Percentiles rank a stretch among this genome's conserved stretches.
These are phyloP conservation scores for Cyprinus carpio DNA, from an alignment of 2,113 vertebrate genomes.

Conservation along the genomic window DNA sequence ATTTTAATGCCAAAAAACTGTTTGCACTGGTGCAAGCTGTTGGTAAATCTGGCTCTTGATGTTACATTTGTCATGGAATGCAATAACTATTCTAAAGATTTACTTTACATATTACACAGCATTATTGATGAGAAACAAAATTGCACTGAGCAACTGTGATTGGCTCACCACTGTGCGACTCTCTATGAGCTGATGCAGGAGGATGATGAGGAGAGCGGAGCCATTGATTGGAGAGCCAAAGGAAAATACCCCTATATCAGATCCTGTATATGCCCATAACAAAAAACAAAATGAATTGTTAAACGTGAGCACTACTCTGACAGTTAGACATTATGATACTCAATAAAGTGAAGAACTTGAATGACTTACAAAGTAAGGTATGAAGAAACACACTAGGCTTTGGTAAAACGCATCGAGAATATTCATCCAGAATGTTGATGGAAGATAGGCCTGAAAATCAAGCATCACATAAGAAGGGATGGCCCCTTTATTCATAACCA, in stretches of 20 bases:
- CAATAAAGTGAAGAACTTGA: neutral
- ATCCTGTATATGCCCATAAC: constrained; percentile 75
- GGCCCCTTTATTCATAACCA: too few species aligned
- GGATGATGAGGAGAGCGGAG: constrained; percentile 84
- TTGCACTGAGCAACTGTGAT: neutral
- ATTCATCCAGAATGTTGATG: constrained; percentile 94
- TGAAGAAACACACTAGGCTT: constrained; percentile 94
- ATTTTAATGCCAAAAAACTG: too few species aligned
- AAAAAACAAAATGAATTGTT: neutral
- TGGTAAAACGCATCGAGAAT: constrained; percentile 97
- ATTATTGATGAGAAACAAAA: neutral
- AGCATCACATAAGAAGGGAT: constrained; percentile 21
- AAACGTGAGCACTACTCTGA: neutral
- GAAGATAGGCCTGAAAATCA: constrained; percentile 86
- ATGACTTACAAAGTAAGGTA: constrained; percentile 92
- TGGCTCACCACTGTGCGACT: constrained; percentile 89
- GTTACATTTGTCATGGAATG: neutral
- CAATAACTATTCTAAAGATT: neutral
- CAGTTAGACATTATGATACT: neutral
- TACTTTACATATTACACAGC: neutral
- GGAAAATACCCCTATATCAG: constrained; percentile 82
- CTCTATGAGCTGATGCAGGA: constrained; percentile 90
- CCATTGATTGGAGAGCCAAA: constrained; percentile 90
- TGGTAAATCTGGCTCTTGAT: too few species aligned
- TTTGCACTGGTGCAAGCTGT: too few species aligned